Base-by-base conservation (phyloP, 1,140 invertebrate species). In the Megalopta genalis region DNA sequence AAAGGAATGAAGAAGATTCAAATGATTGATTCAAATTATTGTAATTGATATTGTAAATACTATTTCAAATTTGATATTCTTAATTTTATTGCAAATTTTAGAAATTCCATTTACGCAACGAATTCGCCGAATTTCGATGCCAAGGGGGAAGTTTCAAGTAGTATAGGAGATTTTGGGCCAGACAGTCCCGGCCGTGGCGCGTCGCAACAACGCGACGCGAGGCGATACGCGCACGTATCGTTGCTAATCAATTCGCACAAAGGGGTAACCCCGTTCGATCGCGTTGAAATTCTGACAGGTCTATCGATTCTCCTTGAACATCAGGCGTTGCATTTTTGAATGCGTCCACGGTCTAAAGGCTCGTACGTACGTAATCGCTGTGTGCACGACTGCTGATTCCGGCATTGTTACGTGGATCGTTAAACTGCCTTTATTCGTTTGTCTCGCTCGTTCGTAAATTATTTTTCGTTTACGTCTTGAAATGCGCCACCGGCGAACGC, bases 351-450 rank as follows among this genome's bases (percentile, higher is more conserved):
- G 18, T 57, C 18, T 37, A 32, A 12, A 16, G 37, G 23, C 18
- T 46, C 7, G 52, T 18, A 49, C 32, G n/a, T n/a, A 2, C 16
- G 27, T 12, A 69, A 69, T 69, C 46, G 37, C 23, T 21, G 23
- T 60, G 42, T 63, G 37, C 27, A 3, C 16, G 42, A n/a, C 68
- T 39, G n/a, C 39, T 46, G 59, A 37, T 46, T 52, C 23, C 37
- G 10, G 57, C 46, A 77, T 77, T 77, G 46, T 77, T 71, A 52
- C 25, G 46, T 42, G 46, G 67, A 77, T 77, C 59, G 67, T 77
- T 69, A 69, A 69, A 62, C 23, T 65, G 3, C 10, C 32, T 32
- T 32, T 32, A 32, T 32, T 32, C 32, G 32, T 32, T 32, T 4
- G 32, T 4, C n/a, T n/a, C 32, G 32, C 4, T 32, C 32, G 32